Evolutionary conservation across 2,888 invertebrate genomes (phyloP).

Genomic region (Enoplolaimus lenunculus): DNA sequence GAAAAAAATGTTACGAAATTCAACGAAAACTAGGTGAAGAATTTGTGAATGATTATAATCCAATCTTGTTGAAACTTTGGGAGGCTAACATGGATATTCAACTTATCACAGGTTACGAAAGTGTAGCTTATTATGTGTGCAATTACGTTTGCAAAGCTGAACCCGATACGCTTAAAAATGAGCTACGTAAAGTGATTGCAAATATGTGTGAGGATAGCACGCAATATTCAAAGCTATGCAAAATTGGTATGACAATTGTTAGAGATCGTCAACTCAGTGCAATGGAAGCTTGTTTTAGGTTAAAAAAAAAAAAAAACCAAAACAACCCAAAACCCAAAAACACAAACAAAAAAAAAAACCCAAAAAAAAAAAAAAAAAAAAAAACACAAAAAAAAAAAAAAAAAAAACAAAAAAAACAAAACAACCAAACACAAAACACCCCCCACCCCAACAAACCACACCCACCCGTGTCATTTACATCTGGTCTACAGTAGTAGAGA

Average conservation of each 20-base stretch:
- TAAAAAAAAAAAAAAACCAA: too few relatives aligned
- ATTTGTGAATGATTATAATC: slow-evolving; percentile 17
- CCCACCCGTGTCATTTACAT: neutral
- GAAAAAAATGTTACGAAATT: neutral
- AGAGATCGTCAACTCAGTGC: neutral
- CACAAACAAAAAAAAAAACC: too few relatives aligned
- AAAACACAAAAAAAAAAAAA: too few relatives aligned
- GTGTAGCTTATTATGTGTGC: neutral
- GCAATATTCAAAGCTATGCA: neutral
- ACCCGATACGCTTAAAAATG: neutral
- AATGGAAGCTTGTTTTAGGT: neutral
- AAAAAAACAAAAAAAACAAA: too few relatives aligned
- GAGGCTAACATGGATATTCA: slow-evolving; percentile 20
- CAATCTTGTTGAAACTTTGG: slow-evolving; percentile 4
- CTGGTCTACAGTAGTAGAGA: neutral
- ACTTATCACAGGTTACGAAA: neutral
- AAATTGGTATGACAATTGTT: neutral
- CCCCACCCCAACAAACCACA: too few relatives aligned
- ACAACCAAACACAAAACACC: too few relatives aligned
- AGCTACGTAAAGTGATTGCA: neutral
- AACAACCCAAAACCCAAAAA: too few relatives aligned
- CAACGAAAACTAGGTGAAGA: neutral
- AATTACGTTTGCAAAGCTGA: neutral
- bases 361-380: too few relatives aligned
- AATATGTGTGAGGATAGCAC: neutral